Evolutionary conservation across 2,797 vertebrate genomes (phyloP), one percentile per base, ranked within the genome.

Genomic region (Poeciliopsis presidionis): DNA sequence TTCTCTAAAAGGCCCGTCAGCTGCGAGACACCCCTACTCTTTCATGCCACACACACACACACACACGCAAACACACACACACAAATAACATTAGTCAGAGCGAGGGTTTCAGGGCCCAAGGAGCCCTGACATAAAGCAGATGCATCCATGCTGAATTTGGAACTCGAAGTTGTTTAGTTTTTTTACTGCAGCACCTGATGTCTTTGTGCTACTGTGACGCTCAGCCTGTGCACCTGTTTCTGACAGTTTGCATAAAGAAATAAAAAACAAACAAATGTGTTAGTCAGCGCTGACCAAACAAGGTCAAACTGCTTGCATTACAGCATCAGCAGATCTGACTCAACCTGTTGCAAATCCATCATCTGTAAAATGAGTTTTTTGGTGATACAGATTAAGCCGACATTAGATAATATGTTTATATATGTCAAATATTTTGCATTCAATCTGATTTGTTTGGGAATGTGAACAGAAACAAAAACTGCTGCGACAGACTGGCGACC

Each of bases 1-100:
- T 83, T 83, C 79, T 86, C 91, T 92, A 79, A 93, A 92, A 93
- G 86, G 82, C 89, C 86, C 59, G 93, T 95, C 94, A 95, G 94
- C 94, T 92, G 93, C 89, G 84, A 91, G 83, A 86, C 88, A 87
- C 87, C 81, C 82, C 77, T 65, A 43, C 78, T 84, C 81, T 71
- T 82, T 85, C 74, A 55, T 49, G 77, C 77, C 76, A 28, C 67
- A 63, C 73, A 57, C 51, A 83, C 74, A 81, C 8, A 43, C 41
- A 83, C 74, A 81, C 9, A 43, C 41, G 9, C 41, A 9, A 72
- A 80, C 61, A 45, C 69, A 9, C 69, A 9, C 53, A 74, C 76
- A 80, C 79, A 85, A 14, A 87, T 30, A 77, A 72, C 49, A 81
- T 71, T 73, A 14, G 43, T 70, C 72, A 76, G 75, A 11, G 8